Percentiles rank a stretch among this genome's conserved stretches.
These are phyloP conservation scores for Apodemia mormo DNA, from an alignment of 2,888 invertebrate species.

Conservation along the genomic window DNA sequence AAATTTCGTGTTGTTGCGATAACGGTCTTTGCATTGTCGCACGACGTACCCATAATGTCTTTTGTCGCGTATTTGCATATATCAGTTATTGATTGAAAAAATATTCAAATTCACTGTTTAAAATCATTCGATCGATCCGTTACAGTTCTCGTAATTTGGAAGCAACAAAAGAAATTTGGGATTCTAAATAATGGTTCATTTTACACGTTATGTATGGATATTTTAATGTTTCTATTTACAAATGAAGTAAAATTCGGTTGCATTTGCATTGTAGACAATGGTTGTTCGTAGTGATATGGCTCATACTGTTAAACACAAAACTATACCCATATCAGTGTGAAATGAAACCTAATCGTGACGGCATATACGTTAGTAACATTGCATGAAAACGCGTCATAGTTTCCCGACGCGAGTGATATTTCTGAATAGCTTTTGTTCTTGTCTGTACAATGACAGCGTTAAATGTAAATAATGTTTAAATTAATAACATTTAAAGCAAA, in stretches of 20 bases:
- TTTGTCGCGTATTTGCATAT: constrained; percentile 71
- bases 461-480: constrained; percentile 43
- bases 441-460: constrained; percentile 60
- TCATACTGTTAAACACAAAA: constrained; percentile 57
- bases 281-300: constrained; percentile 42
- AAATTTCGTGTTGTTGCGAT: constrained; percentile 74
- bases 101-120: constrained; percentile 75
- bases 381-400: constrained; percentile 66
- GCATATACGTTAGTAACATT: constrained; percentile 59
- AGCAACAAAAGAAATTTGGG: constrained; percentile 50
- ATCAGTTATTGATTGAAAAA: constrained; percentile 81
- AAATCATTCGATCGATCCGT: constrained; percentile 71
- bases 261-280: constrained; percentile 54
- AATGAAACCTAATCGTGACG: constrained; percentile 72
- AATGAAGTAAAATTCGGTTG: constrained; percentile 49
- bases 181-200: constrained; percentile 60
- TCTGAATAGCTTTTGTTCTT: constrained; percentile 79
- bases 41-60: constrained; percentile 59
- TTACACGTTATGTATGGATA: constrained; percentile 27
- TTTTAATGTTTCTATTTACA: constrained; percentile 46
- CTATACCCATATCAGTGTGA: constrained; percentile 65
- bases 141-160: constrained; percentile 66
- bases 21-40: constrained; percentile 76
- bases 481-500: constrained; percentile 13
- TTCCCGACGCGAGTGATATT: constrained; percentile 61